phyloP scores from a whole-genome alignment of 2,113 vertebrate species.

The Ramphastos sulfuratus region DNA sequence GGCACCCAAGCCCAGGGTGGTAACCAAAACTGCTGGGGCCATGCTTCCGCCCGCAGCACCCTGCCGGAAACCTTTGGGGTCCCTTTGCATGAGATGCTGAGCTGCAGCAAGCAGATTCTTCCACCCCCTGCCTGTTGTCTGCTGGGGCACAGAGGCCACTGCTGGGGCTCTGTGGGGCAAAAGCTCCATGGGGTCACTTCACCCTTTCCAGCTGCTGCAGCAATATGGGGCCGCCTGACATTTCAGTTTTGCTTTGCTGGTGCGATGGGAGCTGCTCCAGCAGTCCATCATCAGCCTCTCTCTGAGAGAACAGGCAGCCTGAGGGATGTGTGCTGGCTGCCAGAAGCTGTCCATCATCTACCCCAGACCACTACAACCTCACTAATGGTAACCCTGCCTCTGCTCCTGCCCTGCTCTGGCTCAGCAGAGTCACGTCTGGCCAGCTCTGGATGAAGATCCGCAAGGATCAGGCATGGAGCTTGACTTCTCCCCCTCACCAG shows the following conservation, averaged over 20 bases:
- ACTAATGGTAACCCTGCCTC: fast-evolving
- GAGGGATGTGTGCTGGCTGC: neutral
- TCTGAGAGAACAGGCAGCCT: neutral
- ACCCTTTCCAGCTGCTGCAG: neutral
- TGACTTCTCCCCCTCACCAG: neutral
- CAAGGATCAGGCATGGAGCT: fast-evolving
- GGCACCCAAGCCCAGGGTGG: fast-evolving
- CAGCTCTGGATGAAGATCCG: neutral
- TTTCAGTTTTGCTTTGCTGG: neutral
- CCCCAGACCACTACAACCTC: neutral
- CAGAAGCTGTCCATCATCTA: neutral
- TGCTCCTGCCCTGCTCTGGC: fast-evolving
- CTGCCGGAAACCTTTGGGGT: neutral
- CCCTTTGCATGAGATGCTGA: neutral
- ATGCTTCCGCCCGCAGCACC: neutral
- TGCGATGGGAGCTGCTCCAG: neutral
- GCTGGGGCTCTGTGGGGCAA: neutral
- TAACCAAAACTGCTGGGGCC: neutral
- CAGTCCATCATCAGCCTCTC: neutral
- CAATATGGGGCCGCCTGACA: neutral
- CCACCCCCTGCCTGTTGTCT: fast-evolving
- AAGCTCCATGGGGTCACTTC: neutral
- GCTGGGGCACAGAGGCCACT: neutral
- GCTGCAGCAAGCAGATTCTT: neutral
- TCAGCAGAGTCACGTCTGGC: fast-evolving